These are phyloP conservation scores for Gopherus evgoodei DNA, from an alignment of 2,113 vertebrate species.

Conservation along the genomic window DNA sequence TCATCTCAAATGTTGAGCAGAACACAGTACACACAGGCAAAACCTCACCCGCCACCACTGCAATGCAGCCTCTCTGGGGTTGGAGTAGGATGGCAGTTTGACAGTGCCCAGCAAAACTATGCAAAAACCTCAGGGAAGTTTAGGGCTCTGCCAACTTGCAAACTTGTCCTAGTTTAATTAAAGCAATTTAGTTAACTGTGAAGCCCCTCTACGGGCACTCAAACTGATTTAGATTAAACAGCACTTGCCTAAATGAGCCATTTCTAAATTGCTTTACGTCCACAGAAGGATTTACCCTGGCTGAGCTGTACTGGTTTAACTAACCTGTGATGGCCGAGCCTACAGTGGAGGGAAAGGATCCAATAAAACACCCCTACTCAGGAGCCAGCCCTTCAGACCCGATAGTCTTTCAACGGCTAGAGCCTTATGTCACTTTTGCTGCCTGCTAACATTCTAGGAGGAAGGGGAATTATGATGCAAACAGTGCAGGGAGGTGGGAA, in stretches of 20 bases:
- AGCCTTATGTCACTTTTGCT: neutral
- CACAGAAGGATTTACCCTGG: neutral
- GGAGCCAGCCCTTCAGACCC: neutral
- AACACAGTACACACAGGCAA: neutral
- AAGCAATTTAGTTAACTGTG: neutral
- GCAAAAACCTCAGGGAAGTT: neutral
- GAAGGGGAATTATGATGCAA: neutral
- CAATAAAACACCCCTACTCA: neutral
- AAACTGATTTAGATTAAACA: neutral
- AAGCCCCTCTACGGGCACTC: rapidly evolving
- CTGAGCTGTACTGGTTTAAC: rapidly evolving
- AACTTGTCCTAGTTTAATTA: neutral
- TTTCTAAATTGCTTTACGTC: rapidly evolving
- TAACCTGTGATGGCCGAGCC: neutral
- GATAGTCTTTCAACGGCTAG: rapidly evolving
- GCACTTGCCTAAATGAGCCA: neutral
- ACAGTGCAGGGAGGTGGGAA: rapidly evolving
- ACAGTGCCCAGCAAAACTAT: rapidly evolving
- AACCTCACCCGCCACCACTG: neutral
- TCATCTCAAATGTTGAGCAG: neutral
- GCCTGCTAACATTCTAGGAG: neutral
- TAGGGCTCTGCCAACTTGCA: neutral
- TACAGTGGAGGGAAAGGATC: rapidly evolving
- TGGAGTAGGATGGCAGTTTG: rapidly evolving
- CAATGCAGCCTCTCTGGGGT: neutral